Base-by-base conservation (phyloP, 2,888 invertebrate genomes). In the Erannis defoliaria region DNA sequence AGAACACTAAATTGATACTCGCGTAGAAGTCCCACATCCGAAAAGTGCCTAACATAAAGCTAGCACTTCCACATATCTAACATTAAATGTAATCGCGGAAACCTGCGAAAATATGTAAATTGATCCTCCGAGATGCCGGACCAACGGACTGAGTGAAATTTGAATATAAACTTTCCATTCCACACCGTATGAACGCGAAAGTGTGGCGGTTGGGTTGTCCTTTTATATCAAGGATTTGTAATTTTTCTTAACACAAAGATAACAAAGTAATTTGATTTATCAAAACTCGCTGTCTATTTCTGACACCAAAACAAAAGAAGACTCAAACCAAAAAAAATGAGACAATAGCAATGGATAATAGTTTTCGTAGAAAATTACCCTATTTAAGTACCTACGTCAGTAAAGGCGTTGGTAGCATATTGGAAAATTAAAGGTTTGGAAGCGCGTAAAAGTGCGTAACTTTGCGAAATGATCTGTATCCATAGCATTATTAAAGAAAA, bases 81-180 rank as follows among this genome's bases (percentile, higher is more conserved):
- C 82, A 82, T 85, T 83, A 85, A 86, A 84, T 81, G 84, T 86
- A 85, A 87, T 84, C 84, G 85, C 77, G 82, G 88, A 88, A 90
- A 90, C 91, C 90, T 90, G 90, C 87, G 89, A 90, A 90, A 89
- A 91, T 92, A 93, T 93, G 92, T 89, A 93, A 92, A 93, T 93
- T 89, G 92, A 90, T 90, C 91, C 92, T 90, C 82, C 78, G 92
- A 93, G 92, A 90, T 89, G 89, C 80, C 86, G 90, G 90, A 88
- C 89, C 83, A 85, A 78, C 87, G 84, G 88, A 85, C 88, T 84
- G 85, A 83, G 81, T 84, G 81, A 87, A 90, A 92, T 93, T 92
- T 92, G 90, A 93, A 93, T 92, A 90, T 90, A 92, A 92, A 92
- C 90, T 91, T 91, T 61, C 55, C 82, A 77, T 61, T 61, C 55